These are phyloP conservation scores for Pristionchus entomophagus DNA, from an alignment of 2,888 invertebrate species.

Conservation along the genomic window DNA sequence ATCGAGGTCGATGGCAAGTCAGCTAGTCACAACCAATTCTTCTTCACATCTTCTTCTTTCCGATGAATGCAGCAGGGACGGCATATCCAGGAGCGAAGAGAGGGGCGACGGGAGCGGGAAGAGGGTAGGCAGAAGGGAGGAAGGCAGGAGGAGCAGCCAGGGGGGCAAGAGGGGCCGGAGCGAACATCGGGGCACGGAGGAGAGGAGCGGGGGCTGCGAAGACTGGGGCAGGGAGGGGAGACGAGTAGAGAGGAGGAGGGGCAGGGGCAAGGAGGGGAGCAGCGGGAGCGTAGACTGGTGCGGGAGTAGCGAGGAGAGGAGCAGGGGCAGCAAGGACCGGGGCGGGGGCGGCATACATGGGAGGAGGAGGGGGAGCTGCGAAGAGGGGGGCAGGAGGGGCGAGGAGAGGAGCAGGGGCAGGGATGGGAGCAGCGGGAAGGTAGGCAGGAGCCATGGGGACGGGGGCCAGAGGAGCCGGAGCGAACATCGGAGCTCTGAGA, in stretches of 20 bases:
- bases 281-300: not conserved
- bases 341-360: not conserved
- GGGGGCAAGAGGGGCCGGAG: slow-evolving; percentile 3
- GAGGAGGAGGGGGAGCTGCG: not conserved
- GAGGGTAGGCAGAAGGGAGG: not conserved
- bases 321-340: not conserved
- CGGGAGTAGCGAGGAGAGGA: slow-evolving; percentile 12
- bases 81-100: slow-evolving; percentile 32
- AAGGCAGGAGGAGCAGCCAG: not conserved
- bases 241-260: slow-evolving; percentile 2
- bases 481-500: not conserved
- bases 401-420: not conserved
- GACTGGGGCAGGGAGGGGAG: not conserved
- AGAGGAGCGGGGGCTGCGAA: not conserved
- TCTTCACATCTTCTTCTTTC: slow-evolving; percentile 26
- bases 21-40: not conserved
- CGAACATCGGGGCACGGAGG: not conserved
- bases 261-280: not conserved
- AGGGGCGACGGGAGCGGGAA: not conserved
- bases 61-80: slow-evolving; percentile 12
- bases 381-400: not conserved
- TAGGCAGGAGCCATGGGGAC: not conserved
- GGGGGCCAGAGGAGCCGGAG: not conserved
- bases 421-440: not conserved
- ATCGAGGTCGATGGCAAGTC: slow-evolving; percentile 20